Evolutionary conservation across 2,797 vertebrate species (phyloP), one percentile per base, ranked within the genome.

Genomic region (Sebastes nivosus): DNA sequence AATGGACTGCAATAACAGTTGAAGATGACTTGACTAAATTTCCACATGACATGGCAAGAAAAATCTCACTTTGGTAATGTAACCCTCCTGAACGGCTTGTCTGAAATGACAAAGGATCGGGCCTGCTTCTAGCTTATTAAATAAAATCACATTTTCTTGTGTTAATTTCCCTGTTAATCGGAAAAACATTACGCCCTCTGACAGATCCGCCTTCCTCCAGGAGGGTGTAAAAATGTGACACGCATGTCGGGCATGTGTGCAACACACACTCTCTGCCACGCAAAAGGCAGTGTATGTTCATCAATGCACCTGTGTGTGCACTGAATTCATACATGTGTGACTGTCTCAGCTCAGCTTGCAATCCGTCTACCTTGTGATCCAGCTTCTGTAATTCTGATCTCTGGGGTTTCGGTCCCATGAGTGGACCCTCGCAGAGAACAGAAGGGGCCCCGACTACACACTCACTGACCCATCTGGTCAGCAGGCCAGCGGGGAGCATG

Each of bases 11-110:
- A 93, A 94, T 93, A 92, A 93, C 88, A 89, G 89, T 83, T 88
- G 92, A 93, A 89, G 91, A 94, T 93, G 93, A 94, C 92, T 94
- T 91, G 89, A 93, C 93, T 93, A 91, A 92, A 94, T 94, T 94
- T 94, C 88, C 91, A 92, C 85, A 90, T 93, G 91, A 91, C 91
- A 82, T 85, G 86, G 83, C 75, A 77, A 84, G 88, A 93, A 93
- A 90, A 93, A 91, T 90, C 74, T 88, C 84, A 89, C 83, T 90
- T 81, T 30, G 75, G 84, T 86, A 91, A 87, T 90, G 84, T 85
- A 84, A 78, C 77, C 79, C 80, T 80, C 80, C 72, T 69, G 63
- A 89, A 79, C 75, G 86, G 79, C 84, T 86, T 89, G 86, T 90
- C 89, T 82, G 61, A 67, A 75, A 84, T 85, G 86, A 92, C 83